Percentiles rank a stretch among this genome's conserved stretches.
These are phyloP conservation scores for Lottia gigantea DNA, from an alignment of 2,888 invertebrate genomes.

Conservation along the genomic window DNA sequence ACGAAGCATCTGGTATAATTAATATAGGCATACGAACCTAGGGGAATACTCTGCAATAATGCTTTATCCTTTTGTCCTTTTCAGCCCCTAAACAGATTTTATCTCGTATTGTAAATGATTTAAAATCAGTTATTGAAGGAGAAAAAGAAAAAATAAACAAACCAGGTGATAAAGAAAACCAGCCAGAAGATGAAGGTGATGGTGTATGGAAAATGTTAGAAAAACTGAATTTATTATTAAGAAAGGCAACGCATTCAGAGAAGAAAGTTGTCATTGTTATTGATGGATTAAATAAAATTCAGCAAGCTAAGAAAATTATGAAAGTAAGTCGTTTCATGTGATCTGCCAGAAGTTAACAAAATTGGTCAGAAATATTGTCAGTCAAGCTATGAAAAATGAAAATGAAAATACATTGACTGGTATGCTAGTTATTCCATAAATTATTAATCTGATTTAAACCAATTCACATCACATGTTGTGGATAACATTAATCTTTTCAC, in stretches of 20 bases:
- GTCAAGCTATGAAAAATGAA: no score
- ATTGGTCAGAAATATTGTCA: no score
- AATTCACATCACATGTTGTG: no score
- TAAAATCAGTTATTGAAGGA: not conserved
- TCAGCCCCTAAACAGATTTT: not conserved
- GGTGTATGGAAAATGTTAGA: conserved; percentile 9
- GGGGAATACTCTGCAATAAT: no score
- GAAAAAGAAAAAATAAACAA: not conserved
- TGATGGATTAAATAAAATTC: conserved; percentile 46
- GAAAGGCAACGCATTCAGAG: not conserved
- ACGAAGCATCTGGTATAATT: no score
- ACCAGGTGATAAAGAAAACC: not conserved
- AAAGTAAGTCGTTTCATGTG: conserved; percentile 31
- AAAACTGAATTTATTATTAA: not conserved
- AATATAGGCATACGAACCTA: no score
- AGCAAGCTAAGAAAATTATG: conserved; percentile 34
- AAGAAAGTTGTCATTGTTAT: conserved; percentile 40
- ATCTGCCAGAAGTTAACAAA: no score
- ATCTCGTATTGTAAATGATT: not conserved
- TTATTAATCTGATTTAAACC: no score
- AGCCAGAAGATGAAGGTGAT: not conserved
- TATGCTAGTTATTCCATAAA: no score
- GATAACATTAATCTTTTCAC: no score
- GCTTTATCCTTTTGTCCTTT: not conserved
- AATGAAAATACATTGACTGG: no score